Evolutionary conservation across 2,797 vertebrate species (phyloP).

Genomic region (Acanthiza pusilla): DNA sequence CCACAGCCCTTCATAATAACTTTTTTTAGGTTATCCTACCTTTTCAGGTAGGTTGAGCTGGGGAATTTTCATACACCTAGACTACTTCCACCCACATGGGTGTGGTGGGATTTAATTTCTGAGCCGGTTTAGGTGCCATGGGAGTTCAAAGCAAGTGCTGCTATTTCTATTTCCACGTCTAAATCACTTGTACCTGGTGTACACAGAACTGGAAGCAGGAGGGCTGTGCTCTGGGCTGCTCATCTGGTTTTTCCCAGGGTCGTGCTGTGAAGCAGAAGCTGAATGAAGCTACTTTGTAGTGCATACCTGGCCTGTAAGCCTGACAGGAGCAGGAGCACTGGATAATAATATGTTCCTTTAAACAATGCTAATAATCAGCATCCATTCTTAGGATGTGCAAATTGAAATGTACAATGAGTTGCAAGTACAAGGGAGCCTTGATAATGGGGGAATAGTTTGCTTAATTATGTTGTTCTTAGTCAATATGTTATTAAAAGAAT

Average conservation of each 20-base stretch:
- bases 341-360: background rate
- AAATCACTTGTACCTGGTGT: background rate
- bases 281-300: background rate
- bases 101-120: constrained; percentile 49
- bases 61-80: constrained; percentile 36
- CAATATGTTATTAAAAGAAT: background rate
- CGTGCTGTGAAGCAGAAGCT: background rate
- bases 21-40: background rate
- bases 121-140: background rate
- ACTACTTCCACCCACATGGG: constrained; percentile 20
- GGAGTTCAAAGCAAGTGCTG: constrained; percentile 31
- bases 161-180: constrained; percentile 14
- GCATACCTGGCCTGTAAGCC: background rate
- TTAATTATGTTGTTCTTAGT: background rate
- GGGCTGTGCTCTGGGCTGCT: background rate
- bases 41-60: constrained; percentile 40
- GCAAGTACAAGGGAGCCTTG: background rate
- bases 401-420: background rate
- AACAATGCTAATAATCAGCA: background rate
- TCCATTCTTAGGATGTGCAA: background rate
- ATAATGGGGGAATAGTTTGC: background rate
- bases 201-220: background rate
- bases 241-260: background rate
- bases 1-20: background rate
- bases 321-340: background rate